Conservation (phyloP, 2,888 invertebrate genomes). For the Rhopalosiphum nymphaeae region DNA sequence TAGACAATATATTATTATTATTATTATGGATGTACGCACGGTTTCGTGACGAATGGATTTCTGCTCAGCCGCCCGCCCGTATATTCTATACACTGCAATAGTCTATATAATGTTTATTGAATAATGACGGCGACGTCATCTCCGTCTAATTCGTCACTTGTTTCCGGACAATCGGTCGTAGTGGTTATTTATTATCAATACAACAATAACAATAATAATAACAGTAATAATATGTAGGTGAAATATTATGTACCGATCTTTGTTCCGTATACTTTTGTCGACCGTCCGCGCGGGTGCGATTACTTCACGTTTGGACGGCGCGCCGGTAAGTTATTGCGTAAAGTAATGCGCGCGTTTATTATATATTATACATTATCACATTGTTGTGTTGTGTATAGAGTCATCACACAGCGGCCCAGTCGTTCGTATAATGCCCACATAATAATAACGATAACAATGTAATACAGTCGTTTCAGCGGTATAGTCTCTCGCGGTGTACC, state of each 20-base stretch:
- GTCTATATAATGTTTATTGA: background rate
- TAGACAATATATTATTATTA: background rate
- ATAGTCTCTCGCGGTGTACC: background rate
- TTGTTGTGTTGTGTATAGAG: background rate
- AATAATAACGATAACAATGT: background rate
- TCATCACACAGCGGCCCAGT: background rate
- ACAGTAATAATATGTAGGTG: background rate
- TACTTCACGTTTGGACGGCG: background rate
- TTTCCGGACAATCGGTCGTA: slow-evolving; percentile 23
- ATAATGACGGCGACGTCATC: background rate
- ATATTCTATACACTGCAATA: background rate
- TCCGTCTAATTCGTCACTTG: slow-evolving; percentile 23
- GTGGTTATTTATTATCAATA: slow-evolving; percentile 4
- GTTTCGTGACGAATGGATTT: slow-evolving; percentile 3
- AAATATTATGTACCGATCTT: background rate
- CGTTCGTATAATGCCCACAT: slow-evolving; percentile 14
- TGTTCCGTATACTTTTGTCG: background rate
- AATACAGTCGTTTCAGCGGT: background rate
- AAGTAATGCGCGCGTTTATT: background rate
- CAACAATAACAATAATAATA: background rate
- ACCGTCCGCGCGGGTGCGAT: background rate
- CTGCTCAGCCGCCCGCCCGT: background rate
- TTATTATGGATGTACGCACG: background rate
- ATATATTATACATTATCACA: background rate
- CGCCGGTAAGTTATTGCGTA: background rate